Evolutionary conservation across 2,888 invertebrate species (phyloP), one percentile per base, ranked within the genome.

Genomic region (Andrena fulva): DNA sequence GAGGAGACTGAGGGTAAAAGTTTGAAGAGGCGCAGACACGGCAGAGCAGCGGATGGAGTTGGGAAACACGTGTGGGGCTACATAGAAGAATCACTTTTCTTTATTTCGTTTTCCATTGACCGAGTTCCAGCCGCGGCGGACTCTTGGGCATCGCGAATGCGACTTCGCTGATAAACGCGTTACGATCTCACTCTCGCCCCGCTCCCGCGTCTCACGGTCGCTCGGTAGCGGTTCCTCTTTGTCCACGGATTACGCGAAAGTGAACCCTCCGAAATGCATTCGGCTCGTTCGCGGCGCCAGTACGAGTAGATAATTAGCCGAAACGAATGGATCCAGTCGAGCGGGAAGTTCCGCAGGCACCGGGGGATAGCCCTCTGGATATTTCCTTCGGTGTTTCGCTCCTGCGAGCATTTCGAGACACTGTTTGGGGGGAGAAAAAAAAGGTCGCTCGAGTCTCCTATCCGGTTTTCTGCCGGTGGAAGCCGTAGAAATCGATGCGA

Each of bases 71-170:
- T 12, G 33, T 24, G 42, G 27, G 52, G 10, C 42, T 31, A 7
- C 42, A 24, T 8, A 20, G n/a, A 50, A 54, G 76, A 72, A 24
- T 29, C 48, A 48, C 10, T 24, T 6, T 33, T 62, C 50, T 54
- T 67, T 60, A 35, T 62, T 73, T 66, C 62, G n/a, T 59, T 69
- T 35, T 24, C 12, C 33, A 66, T 27, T 59, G 80, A 68, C 72
- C 78, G 82, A 82, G 63, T 71, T 71, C 73, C 76, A 54, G 20
- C 77, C 70, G 42, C 16, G 42, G 50, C 62, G 42, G 50, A 54
- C 84, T 84, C 77, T 16, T 12, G 71, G 68, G 77, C 68, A 42
- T 72, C 85, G 80, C 85, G 77, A 85, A 80, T 59, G 67, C 59
- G 64, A 60, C 80, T 77, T 54, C 54, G 27, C 35, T 66, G 80